Percentiles rank a stretch among this genome's conserved stretches.
phyloP scores from a whole-genome alignment of 2,888 invertebrate genomes.

The Cloeon dipterum region DNA sequence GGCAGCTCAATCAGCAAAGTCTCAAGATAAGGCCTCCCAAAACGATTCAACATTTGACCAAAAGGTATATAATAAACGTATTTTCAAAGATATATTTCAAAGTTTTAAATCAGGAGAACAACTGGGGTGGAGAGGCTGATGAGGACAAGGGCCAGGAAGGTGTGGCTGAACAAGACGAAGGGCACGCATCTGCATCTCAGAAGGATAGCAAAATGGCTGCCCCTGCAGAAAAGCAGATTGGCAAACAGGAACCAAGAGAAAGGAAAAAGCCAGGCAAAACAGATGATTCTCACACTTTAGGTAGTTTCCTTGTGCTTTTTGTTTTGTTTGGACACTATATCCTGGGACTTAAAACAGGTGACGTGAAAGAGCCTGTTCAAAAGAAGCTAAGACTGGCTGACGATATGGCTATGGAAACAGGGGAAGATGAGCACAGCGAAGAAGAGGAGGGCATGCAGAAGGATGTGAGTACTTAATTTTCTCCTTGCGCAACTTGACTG shows the following conservation, averaged over 20 bases:
- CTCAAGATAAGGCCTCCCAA: not conserved
- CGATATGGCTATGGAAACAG: slow-evolving; percentile 15
- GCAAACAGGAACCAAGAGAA: slow-evolving; percentile 17
- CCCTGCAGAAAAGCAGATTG: slow-evolving; percentile 17
- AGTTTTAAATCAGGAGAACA: not conserved
- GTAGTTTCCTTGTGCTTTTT: too few species aligned
- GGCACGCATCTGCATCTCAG: slow-evolving; percentile 17
- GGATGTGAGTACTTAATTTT: too few species aligned
- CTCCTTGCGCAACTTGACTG: too few species aligned
- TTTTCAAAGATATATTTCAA: not conserved
- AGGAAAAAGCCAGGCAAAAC: slow-evolving; percentile 45
- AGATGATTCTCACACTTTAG: slow-evolving; percentile 46
- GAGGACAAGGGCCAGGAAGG: slow-evolving; percentile 27
- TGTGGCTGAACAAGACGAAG: slow-evolving; percentile 42
- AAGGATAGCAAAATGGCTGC: slow-evolving; percentile 18
- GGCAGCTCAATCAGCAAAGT: not conserved
- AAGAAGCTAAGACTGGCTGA: slow-evolving; percentile 34
- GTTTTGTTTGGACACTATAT: too few species aligned
- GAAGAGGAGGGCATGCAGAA: slow-evolving; percentile 10
- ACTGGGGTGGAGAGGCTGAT: slow-evolving; percentile 10
- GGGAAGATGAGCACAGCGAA: slow-evolving; percentile 21
- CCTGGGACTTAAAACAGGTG: slow-evolving; percentile 18
- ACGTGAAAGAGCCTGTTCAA: slow-evolving; percentile 33
- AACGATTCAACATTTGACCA: not conserved
- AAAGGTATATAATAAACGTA: not conserved